phyloP scores from a whole-genome alignment of 1,140 invertebrate genomes.

The Drosophila tristis region DNA sequence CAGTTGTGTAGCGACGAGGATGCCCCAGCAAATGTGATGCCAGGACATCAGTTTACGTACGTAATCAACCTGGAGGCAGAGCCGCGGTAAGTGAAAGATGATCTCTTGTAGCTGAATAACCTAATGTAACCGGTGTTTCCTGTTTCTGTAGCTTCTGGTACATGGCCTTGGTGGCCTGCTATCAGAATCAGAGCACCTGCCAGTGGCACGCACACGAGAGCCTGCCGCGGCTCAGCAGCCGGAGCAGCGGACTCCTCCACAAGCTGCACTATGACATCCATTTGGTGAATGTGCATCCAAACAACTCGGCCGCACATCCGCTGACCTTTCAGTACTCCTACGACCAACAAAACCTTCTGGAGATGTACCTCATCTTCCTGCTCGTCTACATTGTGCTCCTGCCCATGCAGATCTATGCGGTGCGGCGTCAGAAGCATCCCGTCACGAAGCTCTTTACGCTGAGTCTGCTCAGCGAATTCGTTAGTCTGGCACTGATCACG shows the following conservation, averaged over 20 bases:
- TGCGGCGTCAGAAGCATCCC: slow-evolving; percentile 93
- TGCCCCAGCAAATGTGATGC: slow-evolving; percentile 92
- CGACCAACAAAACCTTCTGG: slow-evolving; percentile 96
- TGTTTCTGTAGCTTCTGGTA: slow-evolving; percentile 94
- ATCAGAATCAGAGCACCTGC: slow-evolving; percentile 91
- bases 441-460: slow-evolving; percentile 96
- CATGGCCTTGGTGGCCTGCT: slow-evolving; percentile 96
- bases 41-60: slow-evolving; percentile 96
- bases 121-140: no score
- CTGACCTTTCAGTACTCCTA: slow-evolving; percentile 98
- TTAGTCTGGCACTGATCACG: slow-evolving; percentile 93
- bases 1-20: slow-evolving; percentile 95
- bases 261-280: slow-evolving; percentile 95
- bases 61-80: slow-evolving; percentile 94
- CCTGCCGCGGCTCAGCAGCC: slow-evolving; percentile 61
- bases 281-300: slow-evolving; percentile 98
- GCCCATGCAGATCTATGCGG: slow-evolving; percentile 95
- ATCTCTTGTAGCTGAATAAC: fast-evolving
- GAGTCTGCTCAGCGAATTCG: slow-evolving; percentile 93
- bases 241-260: slow-evolving; percentile 73
- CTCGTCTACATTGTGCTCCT: slow-evolving; percentile 94
- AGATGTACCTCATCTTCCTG: slow-evolving; percentile 96
- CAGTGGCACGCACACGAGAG: slow-evolving; percentile 91
- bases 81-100: slow-evolving; percentile 89
- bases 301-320: slow-evolving; percentile 91